Evolutionary conservation across 2,113 vertebrate genomes (phyloP).

Genomic region (Oncorhynchus gorbuscha): DNA sequence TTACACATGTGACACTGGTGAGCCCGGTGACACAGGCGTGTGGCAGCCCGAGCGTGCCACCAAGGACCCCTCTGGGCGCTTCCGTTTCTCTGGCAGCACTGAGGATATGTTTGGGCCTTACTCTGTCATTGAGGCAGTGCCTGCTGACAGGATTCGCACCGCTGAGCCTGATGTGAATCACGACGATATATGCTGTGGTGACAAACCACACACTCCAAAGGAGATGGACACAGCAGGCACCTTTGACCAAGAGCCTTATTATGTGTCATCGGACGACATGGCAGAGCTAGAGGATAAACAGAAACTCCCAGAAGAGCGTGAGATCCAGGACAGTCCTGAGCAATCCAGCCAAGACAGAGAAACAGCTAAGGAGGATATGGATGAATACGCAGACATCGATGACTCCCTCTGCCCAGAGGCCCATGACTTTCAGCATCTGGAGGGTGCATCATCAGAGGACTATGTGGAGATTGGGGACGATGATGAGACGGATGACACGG

Average conservation of each 20-base stretch:
- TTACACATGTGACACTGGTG: slow-evolving; percentile 61
- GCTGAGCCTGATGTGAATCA: slow-evolving; percentile 66
- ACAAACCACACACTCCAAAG: slow-evolving; percentile 35
- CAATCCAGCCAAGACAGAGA: slow-evolving; percentile 36
- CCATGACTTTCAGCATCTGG: slow-evolving; percentile 59
- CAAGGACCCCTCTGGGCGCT: slow-evolving; percentile 72
- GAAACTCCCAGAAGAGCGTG: slow-evolving; percentile 36
- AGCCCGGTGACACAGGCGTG: slow-evolving; percentile 58
- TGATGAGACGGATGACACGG: slow-evolving; percentile 67
- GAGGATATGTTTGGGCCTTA: slow-evolving; percentile 75
- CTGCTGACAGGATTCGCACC: slow-evolving; percentile 46
- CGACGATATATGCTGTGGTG: slow-evolving; percentile 51
- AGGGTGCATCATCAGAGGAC: slow-evolving; percentile 76
- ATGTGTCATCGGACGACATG: slow-evolving; percentile 70
- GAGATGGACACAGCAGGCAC: slow-evolving; percentile 36
- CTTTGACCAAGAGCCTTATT: slow-evolving; percentile 67
- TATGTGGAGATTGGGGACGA: slow-evolving; percentile 79
- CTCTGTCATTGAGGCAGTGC: slow-evolving; percentile 71
- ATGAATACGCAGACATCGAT: slow-evolving; percentile 77
- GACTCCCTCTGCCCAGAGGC: slow-evolving; percentile 61
- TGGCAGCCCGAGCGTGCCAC: slow-evolving; percentile 76
- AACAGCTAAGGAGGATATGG: slow-evolving; percentile 56
- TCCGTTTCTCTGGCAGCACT: slow-evolving; percentile 69
- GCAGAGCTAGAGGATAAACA: slow-evolving; percentile 66
- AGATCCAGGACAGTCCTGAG: slow-evolving; percentile 26